These are phyloP conservation scores for Hypolimnas misippus DNA, from an alignment of 2,888 invertebrate species.

Conservation along the genomic window DNA sequence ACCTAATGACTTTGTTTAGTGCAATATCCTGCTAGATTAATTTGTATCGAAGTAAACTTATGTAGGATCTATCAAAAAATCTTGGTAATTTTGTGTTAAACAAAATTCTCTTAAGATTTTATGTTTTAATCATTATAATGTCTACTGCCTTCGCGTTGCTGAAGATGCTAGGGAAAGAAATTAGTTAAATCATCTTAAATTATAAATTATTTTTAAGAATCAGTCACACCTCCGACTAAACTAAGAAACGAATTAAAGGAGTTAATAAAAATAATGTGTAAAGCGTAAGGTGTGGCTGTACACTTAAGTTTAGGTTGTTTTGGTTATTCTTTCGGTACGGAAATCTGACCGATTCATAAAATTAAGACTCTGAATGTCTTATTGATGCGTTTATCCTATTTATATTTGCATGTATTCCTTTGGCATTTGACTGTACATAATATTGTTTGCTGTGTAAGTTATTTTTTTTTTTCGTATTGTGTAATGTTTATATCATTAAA, in stretches of 20 bases:
- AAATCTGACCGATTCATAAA: background rate
- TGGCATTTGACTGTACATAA: constrained; percentile 24
- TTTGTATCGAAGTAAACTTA: constrained; percentile 10
- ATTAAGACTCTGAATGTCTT: background rate
- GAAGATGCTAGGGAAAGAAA: constrained; percentile 19
- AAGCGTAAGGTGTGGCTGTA: too few relatives aligned
- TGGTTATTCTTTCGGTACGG: too few relatives aligned
- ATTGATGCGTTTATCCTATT: constrained; percentile 6
- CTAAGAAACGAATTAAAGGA: too few relatives aligned
- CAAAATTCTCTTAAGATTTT: constrained; percentile 80
- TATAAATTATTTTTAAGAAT: background rate
- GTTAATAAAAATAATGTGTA: too few relatives aligned
- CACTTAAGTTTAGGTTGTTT: too few relatives aligned
- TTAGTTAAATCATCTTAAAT: background rate
- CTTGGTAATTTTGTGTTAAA: constrained; percentile 79
- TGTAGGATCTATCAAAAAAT: constrained; percentile 48
- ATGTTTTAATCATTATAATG: constrained; percentile 15
- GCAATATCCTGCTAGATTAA: constrained; percentile 58
- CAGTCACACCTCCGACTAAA: constrained; percentile 1
- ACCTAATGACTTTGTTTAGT: constrained; percentile 74
- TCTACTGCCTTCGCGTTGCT: constrained; percentile 24
- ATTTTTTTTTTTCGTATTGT: constrained; percentile 5
- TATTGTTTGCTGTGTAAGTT: constrained; percentile 11
- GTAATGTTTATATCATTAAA: constrained; percentile 8
- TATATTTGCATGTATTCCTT: constrained; percentile 17